Conservation (phyloP, 2,113 vertebrate genomes). For the Amphilophus citrinellus region DNA sequence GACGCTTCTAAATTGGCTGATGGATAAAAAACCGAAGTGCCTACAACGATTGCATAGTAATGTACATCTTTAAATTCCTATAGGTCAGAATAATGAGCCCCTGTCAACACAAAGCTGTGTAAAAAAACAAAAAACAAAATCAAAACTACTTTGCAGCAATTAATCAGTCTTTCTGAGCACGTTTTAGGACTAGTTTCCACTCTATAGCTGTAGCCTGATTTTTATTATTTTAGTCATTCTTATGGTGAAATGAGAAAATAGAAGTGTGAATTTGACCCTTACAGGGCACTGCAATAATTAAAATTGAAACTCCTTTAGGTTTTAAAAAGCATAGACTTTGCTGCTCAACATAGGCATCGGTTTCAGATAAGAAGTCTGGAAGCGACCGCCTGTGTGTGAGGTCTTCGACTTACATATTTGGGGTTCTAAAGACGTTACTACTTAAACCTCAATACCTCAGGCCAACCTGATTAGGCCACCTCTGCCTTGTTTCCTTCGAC, state of each 20-base stretch:
- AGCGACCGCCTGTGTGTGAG: slow-evolving; percentile 21
- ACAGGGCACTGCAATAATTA: slow-evolving; percentile 46
- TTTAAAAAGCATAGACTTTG: slow-evolving; percentile 21
- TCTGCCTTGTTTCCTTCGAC: slow-evolving; percentile 70
- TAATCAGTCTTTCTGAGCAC: not conserved
- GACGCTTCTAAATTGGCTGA: not conserved
- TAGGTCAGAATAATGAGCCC: not conserved
- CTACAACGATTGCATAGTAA: not conserved
- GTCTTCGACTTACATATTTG: slow-evolving; percentile 42
- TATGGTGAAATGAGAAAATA: slow-evolving; percentile 41
- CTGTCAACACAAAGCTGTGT: no score
- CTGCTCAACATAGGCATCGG: not conserved
- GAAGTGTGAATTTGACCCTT: slow-evolving; percentile 28
- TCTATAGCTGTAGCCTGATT: slow-evolving; percentile 15
- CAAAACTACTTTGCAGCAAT: no score
- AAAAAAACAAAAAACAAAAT: no score
- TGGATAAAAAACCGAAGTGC: no score
- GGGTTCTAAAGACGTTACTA: slow-evolving; percentile 34
- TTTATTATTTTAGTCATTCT: slow-evolving; percentile 34
- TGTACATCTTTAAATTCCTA: not conserved
- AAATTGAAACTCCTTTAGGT: slow-evolving; percentile 14
- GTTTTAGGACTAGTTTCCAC: slow-evolving; percentile 9
- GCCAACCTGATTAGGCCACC: slow-evolving; percentile 70
- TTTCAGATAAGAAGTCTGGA: slow-evolving; percentile 16
- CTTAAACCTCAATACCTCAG: slow-evolving; percentile 68